Evolutionary conservation across 2,888 invertebrate genomes (phyloP), one percentile per base, ranked within the genome.

Genomic region (Sminthurides aquaticus): DNA sequence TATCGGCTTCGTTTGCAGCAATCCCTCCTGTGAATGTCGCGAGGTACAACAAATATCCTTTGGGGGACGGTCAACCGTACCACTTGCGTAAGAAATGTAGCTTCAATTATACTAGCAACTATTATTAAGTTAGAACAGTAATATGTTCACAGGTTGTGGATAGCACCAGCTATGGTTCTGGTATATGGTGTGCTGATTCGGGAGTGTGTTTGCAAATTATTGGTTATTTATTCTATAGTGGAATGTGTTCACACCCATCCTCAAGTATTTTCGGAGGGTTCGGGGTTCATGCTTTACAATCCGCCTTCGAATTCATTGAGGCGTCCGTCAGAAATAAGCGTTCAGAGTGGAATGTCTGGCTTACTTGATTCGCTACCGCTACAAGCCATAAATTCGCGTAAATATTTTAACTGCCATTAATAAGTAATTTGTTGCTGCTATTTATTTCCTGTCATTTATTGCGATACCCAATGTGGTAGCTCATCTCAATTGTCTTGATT

Each of bases 21-120:
- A 80, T 98, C 69, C 86, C 94, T 25, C 96, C 98, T 0, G 89
- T 96, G 62, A 94, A 91, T 80, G 87, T 99, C 64, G 90, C 97
- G n/a, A 85, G 96, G 75, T 99, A 97, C 81, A 91, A 91, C 71
- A 96, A 96, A 79, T 98, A 94, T 81, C 98, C 98, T 0, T 81
- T 98, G 63, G 99, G 98, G 59, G 97, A 97, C 80, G 98, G 97
- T 0, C 93, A 95, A 77, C 91, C 97, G n/a, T 88, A 93, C 79
- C 91, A 93, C 82, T 84, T 96, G 76, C 82, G 89, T 89, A 79
- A 84, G 86, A 82, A 43, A 43, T n/a, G n/a, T n/a, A n/a, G n/a
- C n/a, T n/a, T n/a, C n/a, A n/a, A n/a, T n/a, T n/a, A n/a, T n/a
- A n/a, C n/a, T n/a, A n/a, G n/a, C n/a, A n/a, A n/a, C n/a, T n/a